Evolutionary conservation across 2,797 vertebrate genomes (phyloP), one percentile per base, ranked within the genome.

Genomic region (Cryptoprocta ferox): DNA sequence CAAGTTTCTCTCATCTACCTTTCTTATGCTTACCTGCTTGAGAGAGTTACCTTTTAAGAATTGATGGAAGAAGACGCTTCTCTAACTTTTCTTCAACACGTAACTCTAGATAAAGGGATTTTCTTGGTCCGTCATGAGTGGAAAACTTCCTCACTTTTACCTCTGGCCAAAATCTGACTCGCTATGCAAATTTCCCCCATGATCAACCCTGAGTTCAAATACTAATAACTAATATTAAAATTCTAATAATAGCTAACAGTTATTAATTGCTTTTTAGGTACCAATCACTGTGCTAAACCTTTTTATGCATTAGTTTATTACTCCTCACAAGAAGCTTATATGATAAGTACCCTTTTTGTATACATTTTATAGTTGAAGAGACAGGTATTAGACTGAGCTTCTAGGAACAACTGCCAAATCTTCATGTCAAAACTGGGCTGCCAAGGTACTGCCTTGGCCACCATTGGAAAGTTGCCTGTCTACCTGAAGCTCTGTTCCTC

Each of bases 161-260:
- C 14, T 66, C 42, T 56, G 39, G 53, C 59, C 59, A 87, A 56
- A 94, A 70, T 61, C 28, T 94, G 73, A 79, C 56, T 86, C 76
- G 1, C 2, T 48, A 24, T 91, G 42, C 12, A 76, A 53, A 91
- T 24, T 7, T 30, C 26, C 19, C 92, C 66, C 21, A 71, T 30
- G 37, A 84, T 93, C 53, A 80, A 66, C 45, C 28, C 39, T n/a
- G 24, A 96, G 56, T 96, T 91, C 59, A 95, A 90, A 90, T 86
- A 13, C 32, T 61, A 79, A 11, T 32, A 70, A 45, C 30, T 79
- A 68, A 65, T 3, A 45, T 32, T 87, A 87, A 88, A 94, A 95
- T 93, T 84, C 37, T 91, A 59, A 37, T 75, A 95, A 70, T 30
- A 81, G 5, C 50, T 76, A 50, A 61, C 5, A 84, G 12, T 89